phyloP scores from a whole-genome alignment of 1,140 invertebrate genomes.

The Zaprionus nigranus region DNA sequence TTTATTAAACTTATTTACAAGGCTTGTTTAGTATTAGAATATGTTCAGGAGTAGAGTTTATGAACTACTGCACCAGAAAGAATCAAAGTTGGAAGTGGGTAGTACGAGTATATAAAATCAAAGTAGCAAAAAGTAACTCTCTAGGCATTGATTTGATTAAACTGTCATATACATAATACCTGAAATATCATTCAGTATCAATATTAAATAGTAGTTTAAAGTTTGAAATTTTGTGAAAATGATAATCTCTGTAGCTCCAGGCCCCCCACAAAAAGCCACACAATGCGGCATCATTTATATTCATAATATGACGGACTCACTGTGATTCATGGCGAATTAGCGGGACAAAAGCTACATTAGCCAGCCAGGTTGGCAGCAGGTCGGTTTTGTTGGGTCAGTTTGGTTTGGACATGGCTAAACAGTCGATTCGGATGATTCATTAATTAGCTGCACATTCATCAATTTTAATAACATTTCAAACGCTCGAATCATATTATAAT shows the following conservation, averaged over 20 bases:
- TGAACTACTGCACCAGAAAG: no score
- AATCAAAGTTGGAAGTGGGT: no score
- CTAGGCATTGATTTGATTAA: no score
- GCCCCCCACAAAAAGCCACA: constrained; percentile 23
- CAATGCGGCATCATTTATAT: constrained; percentile 75
- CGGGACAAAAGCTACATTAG: constrained; percentile 70
- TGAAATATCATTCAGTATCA: no score
- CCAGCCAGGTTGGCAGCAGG: constrained; percentile 11
- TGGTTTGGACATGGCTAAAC: constrained; percentile 28
- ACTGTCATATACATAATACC: no score
- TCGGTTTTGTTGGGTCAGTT: constrained; percentile 2
- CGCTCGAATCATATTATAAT: constrained; percentile 24
- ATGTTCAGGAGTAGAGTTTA: background rate
- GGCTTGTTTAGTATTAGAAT: background rate
- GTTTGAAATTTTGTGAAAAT: background rate
- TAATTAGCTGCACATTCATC: constrained; percentile 83
- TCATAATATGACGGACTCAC: constrained; percentile 44
- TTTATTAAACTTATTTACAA: background rate
- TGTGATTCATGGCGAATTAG: constrained; percentile 59
- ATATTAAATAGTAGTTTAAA: background rate
- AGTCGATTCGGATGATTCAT: constrained; percentile 34
- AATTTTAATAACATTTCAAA: constrained; percentile 83
- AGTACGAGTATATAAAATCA: no score
- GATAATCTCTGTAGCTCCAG: background rate
- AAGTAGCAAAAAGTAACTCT: no score